phyloP scores from a whole-genome alignment of 2,113 vertebrate genomes.

The Hucho hucho region DNA sequence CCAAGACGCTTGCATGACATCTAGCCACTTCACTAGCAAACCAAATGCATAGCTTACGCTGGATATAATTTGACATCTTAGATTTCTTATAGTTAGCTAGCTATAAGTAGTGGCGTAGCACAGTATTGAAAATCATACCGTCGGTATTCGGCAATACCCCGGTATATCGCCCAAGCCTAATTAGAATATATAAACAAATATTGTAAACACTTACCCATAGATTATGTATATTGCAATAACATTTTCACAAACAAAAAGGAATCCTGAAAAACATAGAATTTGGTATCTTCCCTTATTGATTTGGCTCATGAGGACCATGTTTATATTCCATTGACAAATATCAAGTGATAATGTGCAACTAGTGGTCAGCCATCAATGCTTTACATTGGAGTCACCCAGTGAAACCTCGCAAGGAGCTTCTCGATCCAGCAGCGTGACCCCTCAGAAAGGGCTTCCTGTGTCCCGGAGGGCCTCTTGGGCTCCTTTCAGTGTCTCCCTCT shows the following conservation, averaged over 20 bases:
- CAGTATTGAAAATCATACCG: too few relatives aligned
- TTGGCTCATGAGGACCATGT: background rate
- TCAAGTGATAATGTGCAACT: background rate
- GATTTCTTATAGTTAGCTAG: too few relatives aligned
- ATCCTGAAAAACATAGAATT: too few relatives aligned
- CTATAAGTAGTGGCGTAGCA: too few relatives aligned
- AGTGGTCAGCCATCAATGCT: background rate
- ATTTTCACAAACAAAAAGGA: background rate
- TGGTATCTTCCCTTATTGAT: slow-evolving; percentile 9
- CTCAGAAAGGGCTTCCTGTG: slow-evolving; percentile 79
- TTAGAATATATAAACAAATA: too few relatives aligned
- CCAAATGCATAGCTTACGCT: too few relatives aligned
- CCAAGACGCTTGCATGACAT: too few relatives aligned
- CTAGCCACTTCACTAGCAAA: too few relatives aligned
- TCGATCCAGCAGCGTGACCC: background rate
- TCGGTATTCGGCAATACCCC: too few relatives aligned
- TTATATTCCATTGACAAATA: background rate
- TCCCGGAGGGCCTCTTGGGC: slow-evolving; percentile 87
- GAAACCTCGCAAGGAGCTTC: background rate
- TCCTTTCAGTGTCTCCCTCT: slow-evolving; percentile 89
- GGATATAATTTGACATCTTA: too few relatives aligned
- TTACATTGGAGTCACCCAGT: background rate
- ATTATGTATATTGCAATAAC: background rate
- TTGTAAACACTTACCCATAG: slow-evolving; percentile 8
- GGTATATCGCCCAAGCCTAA: too few relatives aligned